Evolutionary conservation across 2,113 vertebrate genomes (phyloP), one percentile per base, ranked within the genome.

Genomic region (Vanacampus margaritifer): DNA sequence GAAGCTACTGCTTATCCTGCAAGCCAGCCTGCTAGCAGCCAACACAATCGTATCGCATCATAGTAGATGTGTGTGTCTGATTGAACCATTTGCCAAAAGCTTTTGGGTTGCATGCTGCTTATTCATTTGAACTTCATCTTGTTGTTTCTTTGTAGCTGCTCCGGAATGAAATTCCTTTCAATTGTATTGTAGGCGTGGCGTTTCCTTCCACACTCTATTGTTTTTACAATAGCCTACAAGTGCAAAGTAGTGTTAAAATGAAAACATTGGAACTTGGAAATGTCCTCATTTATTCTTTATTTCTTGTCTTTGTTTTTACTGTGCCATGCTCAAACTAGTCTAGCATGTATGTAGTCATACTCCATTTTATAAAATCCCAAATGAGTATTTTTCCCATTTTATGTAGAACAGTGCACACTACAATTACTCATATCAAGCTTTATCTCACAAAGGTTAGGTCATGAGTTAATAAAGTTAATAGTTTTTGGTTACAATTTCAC

Each of bases 1-100:
- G 78, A 82, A 76, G 64, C 50, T 32, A 26, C 0, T 69, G 67
- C 70, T 79, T 71, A 71, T 78, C 71, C 76, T 58, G 64, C 53
- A 65, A 66, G 71, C 75, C 50, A 59, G 71, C 48, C 65, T 58
- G 54, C 6, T 0, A 69, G 73, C 71, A 62, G 65, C 67, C 64
- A 17, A 71, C 45, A 59, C 28, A 72, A 60, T 75, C 68, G 14
- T 32, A 71, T 74, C 43, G 2, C 57, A 45, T 5, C 43, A 69
- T 21, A 21, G 39, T 68, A 71, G 54, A 68, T 76, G 63, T 64
- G 57, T 65, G 65, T 63, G 57, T 65, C 9, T 51, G 48, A 23
- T 51, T 51, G 48, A 51, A 51, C 21, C 48, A 7, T 51, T 51
- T 51, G 48, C 48, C 48, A 51, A 46, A 46, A 5, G 68, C 2